phyloP scores from a whole-genome alignment of 2,797 vertebrate species.

The Mus minutoides region DNA sequence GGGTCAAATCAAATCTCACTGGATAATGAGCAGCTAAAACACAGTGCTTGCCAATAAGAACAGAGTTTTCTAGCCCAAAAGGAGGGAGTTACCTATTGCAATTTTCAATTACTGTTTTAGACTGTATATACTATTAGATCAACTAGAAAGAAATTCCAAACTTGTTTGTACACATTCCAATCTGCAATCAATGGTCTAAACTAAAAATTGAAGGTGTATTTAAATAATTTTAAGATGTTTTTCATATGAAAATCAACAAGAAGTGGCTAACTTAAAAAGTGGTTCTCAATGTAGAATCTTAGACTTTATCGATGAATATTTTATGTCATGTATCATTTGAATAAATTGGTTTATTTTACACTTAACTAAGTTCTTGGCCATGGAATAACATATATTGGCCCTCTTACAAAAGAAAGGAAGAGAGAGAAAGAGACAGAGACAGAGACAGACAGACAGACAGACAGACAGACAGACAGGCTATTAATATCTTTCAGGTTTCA shows the following conservation, averaged over 20 bases:
- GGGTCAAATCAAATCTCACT: background rate
- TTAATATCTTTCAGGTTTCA: background rate
- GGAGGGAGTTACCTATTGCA: background rate
- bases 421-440: background rate
- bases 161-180: background rate
- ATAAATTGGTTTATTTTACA: background rate
- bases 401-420: background rate
- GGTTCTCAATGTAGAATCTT: background rate
- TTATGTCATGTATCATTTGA: background rate
- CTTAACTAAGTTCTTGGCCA: background rate
- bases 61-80: background rate
- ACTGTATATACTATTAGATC: background rate
- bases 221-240: background rate
- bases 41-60: background rate
- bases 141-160: background rate
- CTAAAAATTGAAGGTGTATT: background rate
- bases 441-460: too few relatives aligned
- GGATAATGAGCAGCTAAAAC: background rate
- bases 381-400: background rate
- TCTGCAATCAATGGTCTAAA: background rate
- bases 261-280: background rate
- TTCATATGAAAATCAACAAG: background rate
- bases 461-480: background rate
- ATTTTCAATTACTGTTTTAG: background rate
- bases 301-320: background rate